Percentiles rank a stretch among this genome's conserved stretches.
Evolutionary conservation across 2,113 vertebrate species (phyloP).

Genomic region (Sclerurus mexicanus): DNA sequence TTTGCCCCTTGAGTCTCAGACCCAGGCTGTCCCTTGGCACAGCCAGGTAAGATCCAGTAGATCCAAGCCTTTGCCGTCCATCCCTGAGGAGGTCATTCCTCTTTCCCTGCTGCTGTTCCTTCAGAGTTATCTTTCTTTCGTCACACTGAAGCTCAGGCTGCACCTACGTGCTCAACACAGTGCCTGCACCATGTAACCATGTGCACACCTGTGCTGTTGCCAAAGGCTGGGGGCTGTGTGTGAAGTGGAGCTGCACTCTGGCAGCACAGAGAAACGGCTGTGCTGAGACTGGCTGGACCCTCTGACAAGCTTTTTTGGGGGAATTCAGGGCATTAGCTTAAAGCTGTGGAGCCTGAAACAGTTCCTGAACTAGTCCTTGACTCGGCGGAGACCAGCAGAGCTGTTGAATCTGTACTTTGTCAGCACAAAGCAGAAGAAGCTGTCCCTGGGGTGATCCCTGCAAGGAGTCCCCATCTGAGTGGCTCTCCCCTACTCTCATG

Average conservation of each 20-base stretch:
- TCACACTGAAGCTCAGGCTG: not conserved
- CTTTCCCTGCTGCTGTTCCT: not conserved
- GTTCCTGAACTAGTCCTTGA: not conserved
- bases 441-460: not conserved
- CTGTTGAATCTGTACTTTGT: not conserved
- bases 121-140: not conserved
- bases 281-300: not conserved
- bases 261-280: fast-evolving
- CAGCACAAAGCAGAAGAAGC: not conserved
- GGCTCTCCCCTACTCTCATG: not conserved
- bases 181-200: not conserved
- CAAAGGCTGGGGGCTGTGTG: too few species aligned
- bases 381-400: not conserved
- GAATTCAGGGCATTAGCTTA: not conserved
- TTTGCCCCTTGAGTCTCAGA: not conserved
- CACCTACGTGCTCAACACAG: fast-evolving
- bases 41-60: not conserved
- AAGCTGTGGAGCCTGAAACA: not conserved
- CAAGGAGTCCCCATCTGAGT: not conserved
- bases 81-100: not conserved
- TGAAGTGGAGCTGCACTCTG: not conserved
- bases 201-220: fast-evolving
- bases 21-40: fast-evolving
- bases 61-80: not conserved
- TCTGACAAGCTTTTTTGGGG: not conserved